Base-by-base conservation (phyloP, 2,888 invertebrate genomes). In the Yponomeuta evonymella region DNA sequence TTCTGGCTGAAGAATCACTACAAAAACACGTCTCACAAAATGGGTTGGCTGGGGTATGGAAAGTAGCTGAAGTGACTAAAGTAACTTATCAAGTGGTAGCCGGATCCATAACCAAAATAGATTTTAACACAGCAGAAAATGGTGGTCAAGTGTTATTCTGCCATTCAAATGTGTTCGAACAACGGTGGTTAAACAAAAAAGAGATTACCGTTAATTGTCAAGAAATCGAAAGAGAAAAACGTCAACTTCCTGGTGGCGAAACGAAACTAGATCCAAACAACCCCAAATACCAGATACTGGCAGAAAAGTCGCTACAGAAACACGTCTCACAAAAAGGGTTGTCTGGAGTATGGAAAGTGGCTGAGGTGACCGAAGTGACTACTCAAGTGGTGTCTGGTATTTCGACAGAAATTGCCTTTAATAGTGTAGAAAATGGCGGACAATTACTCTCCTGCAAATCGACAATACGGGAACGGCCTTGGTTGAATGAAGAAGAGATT, bases 141-240 rank as follows among this genome's bases (percentile, higher is more conserved):
- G 43, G 43, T 43, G 5, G 5, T 43, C 43, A 6, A 43, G 43
- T 43, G 43, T 43, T 43, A 43, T 43, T 68, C 29, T 84, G 84
- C 71, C 72, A 77, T 43, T 80, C 85, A 2, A 65, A 77, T 69
- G 73, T 84, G 68, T 83, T 77, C 74, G 80, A 81, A 69, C 74
- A 74, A 67, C 62, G 73, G n/a, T 81, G 81, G 83, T 15, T 74
- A 0, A 75, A 76, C 0, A 73, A 75, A 8, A 79, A 76, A 69
- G 76, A 81, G n/a, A 77, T 79, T n/a, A 71, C 69, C 0, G 79
- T 81, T 0, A 71, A 71, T 5, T 82, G 82, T 73, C 10, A 72
- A 29, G 69, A 71, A 71, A 15, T 67, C 2, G 15, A 70, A 12
- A 33, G 23, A 51, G 3, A 58, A 29, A 69, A 69, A 69, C 69